These are phyloP conservation scores for Pantelozetes paolii DNA, from an alignment of 2,888 invertebrate species.

Conservation along the genomic window DNA sequence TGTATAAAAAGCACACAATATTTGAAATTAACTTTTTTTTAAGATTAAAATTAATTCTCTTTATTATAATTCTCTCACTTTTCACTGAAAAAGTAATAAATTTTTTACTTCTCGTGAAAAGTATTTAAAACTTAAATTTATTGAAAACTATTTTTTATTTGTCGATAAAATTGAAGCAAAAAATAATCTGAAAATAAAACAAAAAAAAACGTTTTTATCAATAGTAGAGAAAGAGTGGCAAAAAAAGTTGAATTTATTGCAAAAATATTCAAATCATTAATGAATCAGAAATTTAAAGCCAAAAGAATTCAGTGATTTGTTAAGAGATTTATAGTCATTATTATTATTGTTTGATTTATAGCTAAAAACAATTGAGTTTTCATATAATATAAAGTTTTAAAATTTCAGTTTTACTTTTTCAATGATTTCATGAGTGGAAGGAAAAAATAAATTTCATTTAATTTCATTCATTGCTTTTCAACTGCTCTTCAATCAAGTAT, in stretches of 20 bases:
- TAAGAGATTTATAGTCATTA: slow-evolving; percentile 21
- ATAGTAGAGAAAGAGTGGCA: neutral
- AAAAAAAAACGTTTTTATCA: neutral
- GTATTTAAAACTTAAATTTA: slow-evolving; percentile 13
- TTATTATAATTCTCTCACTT: no score
- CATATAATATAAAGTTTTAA: neutral
- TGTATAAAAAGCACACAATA: no score
- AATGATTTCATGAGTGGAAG: neutral
- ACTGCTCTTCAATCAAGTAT: slow-evolving; percentile 22
- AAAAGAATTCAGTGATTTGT: neutral
- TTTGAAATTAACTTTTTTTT: no score
- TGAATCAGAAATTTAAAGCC: neutral
- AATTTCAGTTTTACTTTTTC: no score
- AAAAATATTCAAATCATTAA: slow-evolving; percentile 16
- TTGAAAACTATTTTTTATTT: neutral
- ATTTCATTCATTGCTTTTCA: slow-evolving; percentile 31
- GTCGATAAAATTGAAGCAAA: neutral
- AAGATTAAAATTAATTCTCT: no score
- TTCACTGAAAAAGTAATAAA: no score
- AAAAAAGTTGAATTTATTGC: slow-evolving; percentile 26
- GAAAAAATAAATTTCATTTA: neutral
- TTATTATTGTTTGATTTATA: slow-evolving; percentile 26
- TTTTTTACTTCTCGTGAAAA: no score
- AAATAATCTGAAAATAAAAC: neutral
- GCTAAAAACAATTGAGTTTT: slow-evolving; percentile 4